Conservation (phyloP, 2,113 vertebrate genomes). For the Menura novaehollandiae region DNA sequence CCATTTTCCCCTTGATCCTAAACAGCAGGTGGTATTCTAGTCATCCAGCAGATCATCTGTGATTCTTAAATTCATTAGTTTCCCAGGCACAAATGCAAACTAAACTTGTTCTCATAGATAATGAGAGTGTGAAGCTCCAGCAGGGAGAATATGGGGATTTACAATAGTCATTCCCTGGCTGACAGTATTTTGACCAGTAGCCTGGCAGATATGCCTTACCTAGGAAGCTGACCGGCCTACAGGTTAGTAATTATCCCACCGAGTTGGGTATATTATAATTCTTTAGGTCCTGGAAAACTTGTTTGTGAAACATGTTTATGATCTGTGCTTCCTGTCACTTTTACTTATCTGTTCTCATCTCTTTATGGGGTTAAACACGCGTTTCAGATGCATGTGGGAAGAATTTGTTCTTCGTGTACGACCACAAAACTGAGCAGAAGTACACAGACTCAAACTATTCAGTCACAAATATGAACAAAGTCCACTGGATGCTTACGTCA, state of each 20-base stretch:
- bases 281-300: background rate
- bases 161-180: background rate
- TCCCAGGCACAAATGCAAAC: background rate
- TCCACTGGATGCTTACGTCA: background rate
- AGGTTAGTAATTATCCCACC: background rate
- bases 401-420: background rate
- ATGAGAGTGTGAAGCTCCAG: background rate
- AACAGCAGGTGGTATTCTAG: background rate
- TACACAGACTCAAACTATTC: background rate
- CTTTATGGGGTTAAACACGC: background rate
- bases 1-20: background rate
- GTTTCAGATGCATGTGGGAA: background rate
- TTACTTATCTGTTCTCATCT: background rate
- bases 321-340: background rate
- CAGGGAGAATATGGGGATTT: background rate
- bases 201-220: background rate
- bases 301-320: background rate
- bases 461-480: conserved; percentile 20
- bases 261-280: background rate
- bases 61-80: background rate
- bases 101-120: background rate
- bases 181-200: background rate
- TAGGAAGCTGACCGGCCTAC: background rate
- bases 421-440: background rate
- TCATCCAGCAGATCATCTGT: background rate